Percentiles rank a stretch among this genome's conserved stretches.
These are phyloP conservation scores for Pituophis catenifer DNA, from an alignment of 2,113 vertebrate species.

Conservation along the genomic window DNA sequence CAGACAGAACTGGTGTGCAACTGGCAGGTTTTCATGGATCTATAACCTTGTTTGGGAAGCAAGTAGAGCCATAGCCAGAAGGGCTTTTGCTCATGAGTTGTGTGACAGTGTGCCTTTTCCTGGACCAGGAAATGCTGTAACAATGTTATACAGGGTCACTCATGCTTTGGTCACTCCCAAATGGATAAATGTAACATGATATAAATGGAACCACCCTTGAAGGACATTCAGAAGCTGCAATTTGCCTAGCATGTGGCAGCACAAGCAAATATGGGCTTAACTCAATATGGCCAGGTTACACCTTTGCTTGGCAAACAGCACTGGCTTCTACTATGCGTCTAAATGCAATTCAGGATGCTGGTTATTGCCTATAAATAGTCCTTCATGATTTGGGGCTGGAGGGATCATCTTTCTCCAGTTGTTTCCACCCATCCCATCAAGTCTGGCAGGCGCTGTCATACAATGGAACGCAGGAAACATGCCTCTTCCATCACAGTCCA, in stretches of 20 bases:
- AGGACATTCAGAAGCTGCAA: neutral
- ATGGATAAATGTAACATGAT: neutral
- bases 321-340: neutral
- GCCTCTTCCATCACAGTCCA: neutral
- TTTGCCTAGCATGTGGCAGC: neutral
- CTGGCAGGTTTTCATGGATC: neutral
- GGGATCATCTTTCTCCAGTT: neutral
- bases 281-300: neutral
- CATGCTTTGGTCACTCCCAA: neutral
- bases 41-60: neutral
- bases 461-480: neutral
- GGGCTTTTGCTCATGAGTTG: neutral
- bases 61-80: neutral
- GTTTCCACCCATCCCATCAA: neutral
- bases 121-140: neutral
- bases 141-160: neutral
- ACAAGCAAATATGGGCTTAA: neutral
- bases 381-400: neutral
- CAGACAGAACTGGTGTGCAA: neutral
- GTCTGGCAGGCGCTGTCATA: neutral
- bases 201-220: neutral
- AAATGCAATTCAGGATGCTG: neutral
- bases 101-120: neutral
- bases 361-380: neutral
- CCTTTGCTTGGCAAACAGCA: neutral